Base-by-base conservation (phyloP, 2,113 vertebrate species). In the Balaeniceps rex region DNA sequence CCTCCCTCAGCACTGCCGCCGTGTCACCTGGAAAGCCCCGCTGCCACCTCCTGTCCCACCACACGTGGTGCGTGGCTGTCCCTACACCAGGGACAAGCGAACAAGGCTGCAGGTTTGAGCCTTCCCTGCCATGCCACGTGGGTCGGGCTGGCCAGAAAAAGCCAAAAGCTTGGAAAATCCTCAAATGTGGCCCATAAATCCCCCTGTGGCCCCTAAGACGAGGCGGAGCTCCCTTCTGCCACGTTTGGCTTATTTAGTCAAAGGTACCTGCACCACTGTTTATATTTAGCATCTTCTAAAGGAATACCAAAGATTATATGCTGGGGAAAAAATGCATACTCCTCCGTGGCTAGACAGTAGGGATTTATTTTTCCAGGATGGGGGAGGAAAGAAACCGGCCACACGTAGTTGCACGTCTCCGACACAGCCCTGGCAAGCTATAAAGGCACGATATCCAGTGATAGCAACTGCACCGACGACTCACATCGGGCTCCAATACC, bases 331-430 rank as follows among this genome's bases (percentile, higher is more conserved):
- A 91, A 76, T 9, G 72, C 76, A 36, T 31, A 19, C 61, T 86
- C 88, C 94, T 90, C 94, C 2, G 0, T 15, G 64, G 81, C 91
- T 52, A 87, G 88, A 94, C 83, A 92, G 88, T 0, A 61, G 71
- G 83, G 91, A 87, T 83, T 91, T 82, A n/a, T 91, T 95, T 93
- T 93, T 87, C 87, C 91, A 87, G 72, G 68, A 72, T 31, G 77
- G 11, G 40, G 55, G 34, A 94, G 76, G 90, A 93, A 90, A 74
- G 34, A 54, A 93, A 52, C 18, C 19, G 26, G 60, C 17, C 83
- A 58, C 93, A 33, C 19, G 88, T 19, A 88, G 46, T 6, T 88
- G 64, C 68, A 76, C 0, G 2, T 83, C 74, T 49, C 66, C 21
- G 23, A 88, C 82, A 76, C 82, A 68, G 75, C 65, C 17, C 88